These are phyloP conservation scores for Drosophila malerkotliana DNA, from an alignment of 1,140 invertebrate genomes.

Conservation along the genomic window DNA sequence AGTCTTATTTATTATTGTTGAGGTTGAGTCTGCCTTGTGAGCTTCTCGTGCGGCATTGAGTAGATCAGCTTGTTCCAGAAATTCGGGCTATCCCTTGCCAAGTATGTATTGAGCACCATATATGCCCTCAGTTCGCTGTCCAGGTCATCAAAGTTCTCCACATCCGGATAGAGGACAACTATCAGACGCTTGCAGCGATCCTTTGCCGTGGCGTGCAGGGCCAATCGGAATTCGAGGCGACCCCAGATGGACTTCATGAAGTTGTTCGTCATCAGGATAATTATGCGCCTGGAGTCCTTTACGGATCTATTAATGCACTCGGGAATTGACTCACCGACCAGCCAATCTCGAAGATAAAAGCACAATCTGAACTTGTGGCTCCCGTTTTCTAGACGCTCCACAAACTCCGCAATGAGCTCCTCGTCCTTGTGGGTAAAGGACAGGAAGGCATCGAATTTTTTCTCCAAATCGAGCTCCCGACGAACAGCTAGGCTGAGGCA, in stretches of 20 bases:
- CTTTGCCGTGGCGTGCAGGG: slow-evolving; percentile 24
- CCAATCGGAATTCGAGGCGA: slow-evolving; percentile 30
- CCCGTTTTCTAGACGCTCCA: slow-evolving; percentile 14
- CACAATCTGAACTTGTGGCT: slow-evolving; percentile 12
- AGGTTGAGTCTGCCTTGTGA: neutral
- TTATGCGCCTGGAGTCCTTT: slow-evolving; percentile 26
- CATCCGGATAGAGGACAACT: slow-evolving; percentile 38
- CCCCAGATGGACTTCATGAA: slow-evolving; percentile 35
- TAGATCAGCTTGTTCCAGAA: slow-evolving; percentile 49
- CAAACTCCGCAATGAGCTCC: slow-evolving; percentile 28
- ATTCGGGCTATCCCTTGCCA: slow-evolving; percentile 25
- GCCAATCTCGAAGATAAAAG: slow-evolving; percentile 28
- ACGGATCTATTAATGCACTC: slow-evolving; percentile 27
- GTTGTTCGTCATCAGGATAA: slow-evolving; percentile 27
- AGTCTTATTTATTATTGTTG: neutral
- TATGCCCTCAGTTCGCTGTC: slow-evolving; percentile 33
- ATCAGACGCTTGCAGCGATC: slow-evolving; percentile 38
- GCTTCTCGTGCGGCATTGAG: slow-evolving; percentile 37
- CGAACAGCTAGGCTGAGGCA: slow-evolving; percentile 14
- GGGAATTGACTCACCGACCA: slow-evolving; percentile 31
- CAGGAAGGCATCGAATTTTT: slow-evolving; percentile 29
- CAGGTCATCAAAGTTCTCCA: slow-evolving; percentile 29
- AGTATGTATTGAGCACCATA: slow-evolving; percentile 41
- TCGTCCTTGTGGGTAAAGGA: slow-evolving; percentile 38
- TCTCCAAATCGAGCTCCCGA: slow-evolving; percentile 8